phyloP scores from a whole-genome alignment of 2,797 vertebrate species.

The Champsocephalus gunnari region DNA sequence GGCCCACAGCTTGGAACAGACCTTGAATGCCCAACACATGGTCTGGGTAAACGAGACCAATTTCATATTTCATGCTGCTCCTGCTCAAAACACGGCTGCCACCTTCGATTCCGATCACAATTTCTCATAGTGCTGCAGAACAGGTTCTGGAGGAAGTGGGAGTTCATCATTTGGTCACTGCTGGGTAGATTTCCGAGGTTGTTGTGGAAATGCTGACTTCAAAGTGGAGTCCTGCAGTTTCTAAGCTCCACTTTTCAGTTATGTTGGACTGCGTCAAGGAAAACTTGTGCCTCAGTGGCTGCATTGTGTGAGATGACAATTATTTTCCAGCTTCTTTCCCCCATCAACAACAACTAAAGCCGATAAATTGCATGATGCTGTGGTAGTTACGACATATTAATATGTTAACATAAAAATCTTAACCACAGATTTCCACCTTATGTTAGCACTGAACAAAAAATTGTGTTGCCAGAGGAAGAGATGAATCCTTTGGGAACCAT shows the following conservation, averaged over 20 bases:
- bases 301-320: too few relatives aligned
- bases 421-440: too few relatives aligned
- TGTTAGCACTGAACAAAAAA: too few relatives aligned
- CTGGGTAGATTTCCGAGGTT: slow-evolving; percentile 8
- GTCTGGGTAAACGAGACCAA: too few relatives aligned
- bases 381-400: too few relatives aligned
- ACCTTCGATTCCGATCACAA: background rate
- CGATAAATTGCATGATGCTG: too few relatives aligned
- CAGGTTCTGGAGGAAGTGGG: background rate
- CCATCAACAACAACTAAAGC: too few relatives aligned
- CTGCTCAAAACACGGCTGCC: background rate
- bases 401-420: too few relatives aligned
- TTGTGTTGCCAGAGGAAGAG: too few relatives aligned
- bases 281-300: background rate
- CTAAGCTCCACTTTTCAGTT: background rate
- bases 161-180: slow-evolving; percentile 9
- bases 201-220: slow-evolving; percentile 22
- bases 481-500: background rate
- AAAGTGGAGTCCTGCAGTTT: slow-evolving; percentile 15
- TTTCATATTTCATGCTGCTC: background rate
- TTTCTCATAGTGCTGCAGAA: background rate
- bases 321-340: too few relatives aligned
- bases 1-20: background rate
- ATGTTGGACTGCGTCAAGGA: slow-evolving; percentile 18
- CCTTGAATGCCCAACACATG: background rate